Base-by-base conservation (phyloP, 2,113 vertebrate genomes). In the Dicaeum eximium region DNA sequence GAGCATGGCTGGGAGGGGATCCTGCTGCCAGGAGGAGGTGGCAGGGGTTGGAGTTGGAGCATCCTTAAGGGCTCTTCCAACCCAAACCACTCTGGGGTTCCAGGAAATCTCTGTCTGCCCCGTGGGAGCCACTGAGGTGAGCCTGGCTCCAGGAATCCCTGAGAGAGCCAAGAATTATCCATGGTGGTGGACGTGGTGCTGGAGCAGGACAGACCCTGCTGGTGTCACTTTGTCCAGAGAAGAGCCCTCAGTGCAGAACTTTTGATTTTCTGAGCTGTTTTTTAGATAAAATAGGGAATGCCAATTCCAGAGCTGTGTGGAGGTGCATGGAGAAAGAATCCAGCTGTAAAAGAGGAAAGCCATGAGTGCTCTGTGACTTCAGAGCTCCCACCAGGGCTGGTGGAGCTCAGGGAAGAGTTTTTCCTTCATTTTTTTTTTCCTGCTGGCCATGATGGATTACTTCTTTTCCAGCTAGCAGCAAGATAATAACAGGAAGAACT, bases 101-200 rank as follows among this genome's bases (percentile, higher is more conserved):
- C 86, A 53, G 33, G 30, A 13, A 22, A 30, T 37, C 45, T 14
- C 45, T 30, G 60, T 20, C 8, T 58, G 51, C 20, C 58, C 86
- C 77, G 0, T 2, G 51, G 60, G 27, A 38, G 19, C 3, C 66
- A 3, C 50, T 44, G 66, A 15, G 35, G 24, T 31, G 74, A 25
- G 48, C 25, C 56, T 31, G 74, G 57, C 37, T 11, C 77, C 23
- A 4, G 0, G 10, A 16, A 51, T 24, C 37, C 19, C 9, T 6
- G 42, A 1, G 33, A 9, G 21, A 64, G 35, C 11, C 51, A 13
- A 0, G 44, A 44, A 3, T 15, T 24, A n/a, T 7, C 28, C 19
- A 1, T 1, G 11, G 0, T 47, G n/a, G 4, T 38, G 54, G 28
- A 10, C 0, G 2, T 23, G 24, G 20, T 21, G 48, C 74, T 12